Percentiles rank a stretch among this genome's conserved stretches.
Conservation (phyloP, 2,113 vertebrate genomes). For the Clarias batrachus region DNA sequence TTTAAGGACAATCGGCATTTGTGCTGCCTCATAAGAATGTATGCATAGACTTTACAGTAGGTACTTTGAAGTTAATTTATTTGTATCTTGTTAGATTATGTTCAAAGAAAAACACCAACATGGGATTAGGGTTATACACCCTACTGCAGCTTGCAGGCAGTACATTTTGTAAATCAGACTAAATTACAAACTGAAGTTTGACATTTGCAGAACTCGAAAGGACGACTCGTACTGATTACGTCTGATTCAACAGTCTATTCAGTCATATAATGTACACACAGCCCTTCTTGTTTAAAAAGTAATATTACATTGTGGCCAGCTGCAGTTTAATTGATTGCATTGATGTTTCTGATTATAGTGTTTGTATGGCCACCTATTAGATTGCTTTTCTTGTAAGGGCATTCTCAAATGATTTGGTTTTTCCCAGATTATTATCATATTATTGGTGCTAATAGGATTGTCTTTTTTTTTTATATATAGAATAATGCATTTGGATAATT, state of each 20-base stretch:
- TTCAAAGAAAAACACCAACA: neutral
- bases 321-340: neutral
- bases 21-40: neutral
- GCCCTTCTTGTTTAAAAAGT: slow-evolving; percentile 64
- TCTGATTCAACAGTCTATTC: slow-evolving; percentile 45
- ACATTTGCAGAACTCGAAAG: neutral
- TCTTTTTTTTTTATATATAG: neutral
- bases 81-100: neutral
- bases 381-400: neutral
- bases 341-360: neutral
- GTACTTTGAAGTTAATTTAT: neutral
- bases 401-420: neutral
- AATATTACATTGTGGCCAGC: neutral
- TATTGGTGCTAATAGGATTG: neutral
- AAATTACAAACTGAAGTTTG: neutral
- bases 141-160: neutral
- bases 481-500: no score
- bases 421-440: neutral
- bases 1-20: neutral
- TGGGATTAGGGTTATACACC: neutral
- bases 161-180: neutral
- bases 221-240: neutral
- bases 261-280: slow-evolving; percentile 35
- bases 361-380: neutral
- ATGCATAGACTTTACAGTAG: neutral